phyloP scores from a whole-genome alignment of 2,113 vertebrate genomes.

The Scopus umbretta region DNA sequence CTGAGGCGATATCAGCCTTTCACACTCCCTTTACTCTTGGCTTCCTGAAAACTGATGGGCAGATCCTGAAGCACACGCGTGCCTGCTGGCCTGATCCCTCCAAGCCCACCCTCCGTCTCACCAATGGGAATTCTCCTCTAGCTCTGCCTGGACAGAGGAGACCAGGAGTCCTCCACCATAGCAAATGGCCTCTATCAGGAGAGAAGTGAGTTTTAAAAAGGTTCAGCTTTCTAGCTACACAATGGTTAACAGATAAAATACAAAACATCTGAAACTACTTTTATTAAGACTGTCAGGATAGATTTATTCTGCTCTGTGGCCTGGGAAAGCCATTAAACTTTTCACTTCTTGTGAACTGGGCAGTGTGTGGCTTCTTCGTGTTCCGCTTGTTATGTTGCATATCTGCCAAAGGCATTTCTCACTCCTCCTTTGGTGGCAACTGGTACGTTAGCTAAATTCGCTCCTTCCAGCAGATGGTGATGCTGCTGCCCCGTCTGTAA shows the following conservation, averaged over 20 bases:
- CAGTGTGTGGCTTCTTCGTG: background rate
- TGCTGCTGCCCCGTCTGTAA: background rate
- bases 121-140: background rate
- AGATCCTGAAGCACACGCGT: background rate
- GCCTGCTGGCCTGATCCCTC: background rate
- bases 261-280: background rate
- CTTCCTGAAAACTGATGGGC: background rate
- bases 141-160: background rate
- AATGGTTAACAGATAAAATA: background rate
- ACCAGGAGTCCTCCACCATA: background rate
- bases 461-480: conserved; percentile 56
- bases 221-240: background rate
- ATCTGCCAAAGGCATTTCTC: conserved; percentile 46
- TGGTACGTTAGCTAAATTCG: background rate
- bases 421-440: conserved; percentile 33
- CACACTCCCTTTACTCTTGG: background rate
- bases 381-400: background rate
- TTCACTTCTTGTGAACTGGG: background rate
- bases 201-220: background rate
- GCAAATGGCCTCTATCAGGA: background rate
- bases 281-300: background rate
- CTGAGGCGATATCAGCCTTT: background rate
- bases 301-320: background rate
- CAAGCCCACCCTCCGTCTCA: background rate
- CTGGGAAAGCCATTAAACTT: background rate